Base-by-base conservation (phyloP, 23 tunicate species). In the Clavelina lepadiformis region DNA sequence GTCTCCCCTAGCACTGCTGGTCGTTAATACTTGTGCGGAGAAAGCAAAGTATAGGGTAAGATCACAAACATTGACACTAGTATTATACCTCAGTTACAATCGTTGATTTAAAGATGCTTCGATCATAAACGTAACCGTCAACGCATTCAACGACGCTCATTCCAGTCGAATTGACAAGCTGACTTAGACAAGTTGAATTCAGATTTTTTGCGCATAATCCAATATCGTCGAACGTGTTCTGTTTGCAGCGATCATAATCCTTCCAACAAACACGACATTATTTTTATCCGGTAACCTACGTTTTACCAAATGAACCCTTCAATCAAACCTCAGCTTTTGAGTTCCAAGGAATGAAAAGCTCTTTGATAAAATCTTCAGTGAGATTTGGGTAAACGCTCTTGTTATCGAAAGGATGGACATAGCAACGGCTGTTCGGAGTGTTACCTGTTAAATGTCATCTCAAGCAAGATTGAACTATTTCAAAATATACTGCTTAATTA, bases 321-420 rank as follows among this genome's bases (percentile, higher is more conserved):
- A n/a, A n/a, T n/a, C n/a, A n/a, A n/a, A n/a, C n/a, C n/a, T 56
- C 30, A 24, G 26, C 6, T 3, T 28, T 2, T 2, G 20, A 15
- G 61, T 56, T 56, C 61, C 61, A 56, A 33, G 61, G 61, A 4
- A 56, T 2, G 61, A 56, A 56, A 3, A 3, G 20, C 2, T 5
- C 31, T 7, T 13, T 5, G 29, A 56, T 56, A 34, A 24, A n/a
- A 5, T 51, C 41, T 20, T 28, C 61, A 15, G 74, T 51, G 1
- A 52, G 8, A 44, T 69, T 51, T 13, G 46, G 24, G 5, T 15
- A 24, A 13, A 34, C 5, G 2, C 34, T 56, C 34, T 2, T 18
- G 5, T 56, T 56, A 13, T 56, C 61, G 2, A 56, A 13, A 5
- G 20, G 26, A 28, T 19, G 2, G 11, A 56, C 30, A 34, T 2